Evolutionary conservation across 2,888 invertebrate genomes (phyloP), one percentile per base, ranked within the genome.

Genomic region (Andrena flavipes): DNA sequence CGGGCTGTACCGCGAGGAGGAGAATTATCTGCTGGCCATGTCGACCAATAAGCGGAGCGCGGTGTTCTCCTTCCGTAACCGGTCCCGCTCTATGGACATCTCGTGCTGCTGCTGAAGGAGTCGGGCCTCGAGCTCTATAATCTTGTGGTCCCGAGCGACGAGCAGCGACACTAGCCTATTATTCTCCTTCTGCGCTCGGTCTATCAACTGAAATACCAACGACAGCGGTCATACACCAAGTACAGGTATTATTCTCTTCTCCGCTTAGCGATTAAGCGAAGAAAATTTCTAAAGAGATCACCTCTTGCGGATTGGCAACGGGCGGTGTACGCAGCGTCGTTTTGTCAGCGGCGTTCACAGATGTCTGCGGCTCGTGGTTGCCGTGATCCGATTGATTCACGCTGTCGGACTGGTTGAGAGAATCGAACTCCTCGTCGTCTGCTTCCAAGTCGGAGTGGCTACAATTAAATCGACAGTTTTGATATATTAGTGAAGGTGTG

Each of bases 401-500:
- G 73, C 92, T 89, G 87, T 94, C 94, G 91, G 93, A 95, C 86
- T 95, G 95, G 91, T 95, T 95, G 51, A 95, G 94, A 86, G 95
- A 95, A 90, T 92, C 92, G 70, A 92, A 92, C 63, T 95, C 95
- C 87, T 95, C 95, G 84, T 95, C 94, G 85, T 95, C 95, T 48
- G 95, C 95, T 88, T 95, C 95, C 82, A 95, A 93, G 92, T 95
- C 95, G 78, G 95, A 95, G 62, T 95, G 95, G 91, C 95, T 95
- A 90, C 62, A 90, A 89, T 70, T 56, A 84, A 85, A 80, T 76
- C 23, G 35, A 23, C 49, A 64, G 59, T 49, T 51, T 76, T 48
- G 35, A 16, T 16, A 63, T 76, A 65, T 86, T 81, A 87, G 70
- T 82, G 35, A 49, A 35, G 29, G 67, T 20, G 42, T 71, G 13